Evolutionary conservation across 2,888 invertebrate species (phyloP), one percentile per base, ranked within the genome.

Genomic region (Prosapia bicincta): DNA sequence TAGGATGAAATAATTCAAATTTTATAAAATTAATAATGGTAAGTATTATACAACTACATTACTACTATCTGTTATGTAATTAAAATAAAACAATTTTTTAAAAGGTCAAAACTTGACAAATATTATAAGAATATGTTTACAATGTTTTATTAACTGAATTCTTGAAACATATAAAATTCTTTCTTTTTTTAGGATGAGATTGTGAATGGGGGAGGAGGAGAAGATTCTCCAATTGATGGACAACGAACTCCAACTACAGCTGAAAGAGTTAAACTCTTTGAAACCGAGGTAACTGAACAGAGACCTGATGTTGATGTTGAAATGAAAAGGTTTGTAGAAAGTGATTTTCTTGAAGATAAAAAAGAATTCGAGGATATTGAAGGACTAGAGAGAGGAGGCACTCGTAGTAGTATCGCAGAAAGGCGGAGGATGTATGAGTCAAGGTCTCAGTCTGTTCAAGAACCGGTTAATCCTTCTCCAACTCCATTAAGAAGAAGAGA

Each of bases 351-450:
- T 54, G 54, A 54, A 10, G 54, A 54, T 54, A 54, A 54, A 20
- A 54, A 54, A 54, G 54, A 54, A 6, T 20, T 54, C 5, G 79
- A 77, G 3, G 78, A 77, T 23, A 23, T 66, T n/a, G 71, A 78
- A 24, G 70, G 66, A n/a, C 28, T 78, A 23, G 78, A 78, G 25
- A 85, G 90, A 75, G 88, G 89, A 25, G 89, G 90, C 1, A 85
- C 87, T 7, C 89, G 91, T 71, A 89, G 87, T 77, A 92, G 94
- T 66, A 94, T 94, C 79, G 94, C 94, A 0, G 94, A 94, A 82
- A 85, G 92, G 38, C 88, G 94, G 0, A 90, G 91, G 78, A 88
- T 93, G 79, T 95, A 94, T 83, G 94, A 95, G 83, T 88, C 88
- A 82, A 89, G 93, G 13, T 93, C 93, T 0, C 89, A 90, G 30